phyloP scores from a whole-genome alignment of 2,888 invertebrate species.

The Yponomeuta evonymella region DNA sequence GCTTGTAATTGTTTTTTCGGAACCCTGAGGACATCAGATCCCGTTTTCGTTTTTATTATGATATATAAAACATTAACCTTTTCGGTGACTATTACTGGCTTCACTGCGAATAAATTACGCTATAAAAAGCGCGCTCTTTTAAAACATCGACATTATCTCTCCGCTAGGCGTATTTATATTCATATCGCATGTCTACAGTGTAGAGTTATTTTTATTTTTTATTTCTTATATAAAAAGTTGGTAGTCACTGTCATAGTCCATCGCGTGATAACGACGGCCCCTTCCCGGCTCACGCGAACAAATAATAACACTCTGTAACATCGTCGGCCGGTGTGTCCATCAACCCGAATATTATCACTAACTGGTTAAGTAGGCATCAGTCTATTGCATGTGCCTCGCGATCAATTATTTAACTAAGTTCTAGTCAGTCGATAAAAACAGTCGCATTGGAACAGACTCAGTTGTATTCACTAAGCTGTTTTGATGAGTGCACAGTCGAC shows the following conservation, averaged over 20 bases:
- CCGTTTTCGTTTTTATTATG: neutral
- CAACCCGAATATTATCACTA: neutral
- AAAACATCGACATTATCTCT: conserved; percentile 1
- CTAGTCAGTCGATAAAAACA: too few relatives aligned
- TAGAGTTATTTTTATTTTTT: neutral
- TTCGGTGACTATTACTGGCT: neutral
- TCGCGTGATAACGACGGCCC: conserved; percentile 50
- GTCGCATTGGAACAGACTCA: too few relatives aligned
- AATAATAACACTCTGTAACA: conserved; percentile 30
- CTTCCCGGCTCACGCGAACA: conserved; percentile 38
- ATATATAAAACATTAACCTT: neutral
- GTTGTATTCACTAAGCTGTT: too few relatives aligned
- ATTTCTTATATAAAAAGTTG: neutral
- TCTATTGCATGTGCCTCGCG: neutral
- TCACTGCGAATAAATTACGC: neutral
- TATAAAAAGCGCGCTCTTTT: neutral
- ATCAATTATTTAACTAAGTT: too few relatives aligned
- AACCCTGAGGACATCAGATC: too few relatives aligned
- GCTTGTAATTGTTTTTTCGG: too few relatives aligned
- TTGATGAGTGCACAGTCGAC: too few relatives aligned
- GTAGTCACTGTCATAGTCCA: conserved; percentile 35
- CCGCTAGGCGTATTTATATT: neutral
- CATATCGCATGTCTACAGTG: conserved; percentile 2
- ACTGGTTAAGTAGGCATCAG: neutral
- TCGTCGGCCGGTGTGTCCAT: neutral